phyloP scores from a whole-genome alignment of 2,113 vertebrate genomes.

The Emydura subglobosa region DNA sequence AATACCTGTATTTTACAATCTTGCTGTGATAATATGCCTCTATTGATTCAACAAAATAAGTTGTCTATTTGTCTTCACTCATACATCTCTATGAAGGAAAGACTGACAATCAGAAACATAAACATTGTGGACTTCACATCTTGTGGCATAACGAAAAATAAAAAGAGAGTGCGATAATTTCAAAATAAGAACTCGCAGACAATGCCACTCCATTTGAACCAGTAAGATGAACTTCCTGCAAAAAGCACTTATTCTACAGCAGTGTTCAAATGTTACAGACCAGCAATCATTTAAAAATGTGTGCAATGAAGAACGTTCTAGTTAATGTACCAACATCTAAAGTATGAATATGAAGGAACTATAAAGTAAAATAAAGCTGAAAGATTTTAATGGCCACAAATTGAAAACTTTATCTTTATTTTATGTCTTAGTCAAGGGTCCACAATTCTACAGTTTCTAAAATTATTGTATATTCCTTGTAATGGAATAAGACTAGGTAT shows the following conservation, averaged over 20 bases:
- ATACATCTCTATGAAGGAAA: conserved; percentile 68
- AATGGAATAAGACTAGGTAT: not conserved
- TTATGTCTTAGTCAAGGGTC: not conserved
- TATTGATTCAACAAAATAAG: conserved; percentile 82
- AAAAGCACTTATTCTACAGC: conserved; percentile 34
- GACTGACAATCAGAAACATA: conserved; percentile 76
- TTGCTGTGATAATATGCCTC: conserved; percentile 84
- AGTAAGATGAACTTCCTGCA: conserved; percentile 60
- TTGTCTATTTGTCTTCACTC: conserved; percentile 79
- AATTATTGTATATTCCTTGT: not conserved
- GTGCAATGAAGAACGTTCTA: conserved; percentile 1
- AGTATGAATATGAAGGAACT: not conserved
- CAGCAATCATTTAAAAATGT: not conserved
- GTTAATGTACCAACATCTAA: not conserved
- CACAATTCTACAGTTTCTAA: not conserved
- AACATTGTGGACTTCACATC: conserved; percentile 82
- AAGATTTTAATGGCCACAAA: conserved; percentile 17
- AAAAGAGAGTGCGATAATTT: conserved; percentile 71
- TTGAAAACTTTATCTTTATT: not conserved
- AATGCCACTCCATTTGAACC: conserved; percentile 62
- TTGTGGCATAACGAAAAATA: conserved; percentile 63
- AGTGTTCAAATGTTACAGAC: conserved; percentile 42
- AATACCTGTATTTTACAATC: conserved; percentile 83
- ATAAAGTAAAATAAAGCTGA: conserved; percentile 32
- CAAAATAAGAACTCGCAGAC: conserved; percentile 71